Evolutionary conservation across 1,140 invertebrate species (phyloP), one percentile per base, ranked within the genome.

Genomic region (Ceratina japonica): DNA sequence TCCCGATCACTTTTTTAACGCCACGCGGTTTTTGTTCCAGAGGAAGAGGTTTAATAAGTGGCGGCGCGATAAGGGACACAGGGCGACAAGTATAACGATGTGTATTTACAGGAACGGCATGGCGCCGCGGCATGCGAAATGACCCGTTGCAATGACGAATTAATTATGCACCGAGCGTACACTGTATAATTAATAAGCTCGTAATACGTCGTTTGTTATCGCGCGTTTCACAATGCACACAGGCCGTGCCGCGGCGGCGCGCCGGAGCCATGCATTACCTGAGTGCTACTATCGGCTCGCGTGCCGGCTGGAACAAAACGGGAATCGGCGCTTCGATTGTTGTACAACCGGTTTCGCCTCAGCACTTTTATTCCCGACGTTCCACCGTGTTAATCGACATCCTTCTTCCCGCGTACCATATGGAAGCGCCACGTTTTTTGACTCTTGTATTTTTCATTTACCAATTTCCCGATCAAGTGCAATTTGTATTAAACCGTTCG

Each of bases 151-250:
- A 66, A 69, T 69, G 65, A 76, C 65, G 54, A 69, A 59, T 76
- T 76, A 68, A 76, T 76, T 76, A 76, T 76, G 37, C 54, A 44
- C 64, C 24, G 59, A 13, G 54, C 44, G 64, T 76, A 68, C 54
- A 12, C 22, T 51, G 64, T 61, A 61, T 61, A 61, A 76, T 76
- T 76, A 76, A 66, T 59, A 24, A 64, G 63, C 52, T 49, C 10
- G 63, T 64, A 37, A 59, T 27, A 27, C n/a, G 51, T 76, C 24
- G 20, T 69, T 69, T 69, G 37, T 69, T 76, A 61, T 76, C 74
- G 37, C 10, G 15, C 22, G 64, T 58, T 61, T 51, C 37, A 61
- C 64, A 69, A 76, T 61, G 54, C 74, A 24, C 24, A 31, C 64
- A 10, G 4, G 27, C 27, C 27, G 27, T 31, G 27, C 27, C 27